Base-by-base conservation (phyloP, 2,888 invertebrate genomes). In the Heliconius hortense region DNA sequence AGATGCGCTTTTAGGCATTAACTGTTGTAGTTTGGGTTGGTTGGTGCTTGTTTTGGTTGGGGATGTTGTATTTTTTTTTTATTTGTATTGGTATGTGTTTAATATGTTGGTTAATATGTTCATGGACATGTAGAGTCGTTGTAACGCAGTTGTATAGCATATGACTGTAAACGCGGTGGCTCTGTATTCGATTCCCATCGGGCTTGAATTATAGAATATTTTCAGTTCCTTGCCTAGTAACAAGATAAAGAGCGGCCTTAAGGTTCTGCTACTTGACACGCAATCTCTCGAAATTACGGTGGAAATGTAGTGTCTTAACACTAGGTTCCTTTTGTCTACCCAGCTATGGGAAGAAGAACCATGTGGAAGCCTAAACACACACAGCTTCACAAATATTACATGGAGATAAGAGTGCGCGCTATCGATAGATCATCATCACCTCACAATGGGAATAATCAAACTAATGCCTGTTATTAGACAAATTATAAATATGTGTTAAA, bases 1-100 rank as follows among this genome's bases (percentile, higher is more conserved):
- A 83, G 83, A 83, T 63, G 74, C 76, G 77, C 71, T 75, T 66
- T 67, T 82, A 79, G 82, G 82, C 76, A 82, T 77, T 53, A 76
- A 75, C 64, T 73, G 56, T 60, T 15, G 13, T 48, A 7, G 48
- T 43, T 43, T 43, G 11, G 48, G 48, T 48, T 48, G 48, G 48
- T 21, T 48, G 2, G 18, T 21, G 21, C 21, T 48, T 48, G 48
- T 21, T 48, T 48, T 21, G 48, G 15, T 43, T 43, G 43, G 15
- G 43, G 15, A 15, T 43, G 15, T 4, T 15, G 43, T 1, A 5
- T 43, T 43, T 5, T 43, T 43, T 15, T 43, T 43, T 43, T 4
- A 21, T 21, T 53, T 21, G 7, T 21, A 7, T 53, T 21, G 7
- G 5, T 18, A 18, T 7, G 8, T 7, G 5, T 8, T 53, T 21